Percentiles rank a stretch among this genome's conserved stretches.
Evolutionary conservation across 1,140 invertebrate genomes (phyloP).

Genomic region (Trichonephila clavata): DNA sequence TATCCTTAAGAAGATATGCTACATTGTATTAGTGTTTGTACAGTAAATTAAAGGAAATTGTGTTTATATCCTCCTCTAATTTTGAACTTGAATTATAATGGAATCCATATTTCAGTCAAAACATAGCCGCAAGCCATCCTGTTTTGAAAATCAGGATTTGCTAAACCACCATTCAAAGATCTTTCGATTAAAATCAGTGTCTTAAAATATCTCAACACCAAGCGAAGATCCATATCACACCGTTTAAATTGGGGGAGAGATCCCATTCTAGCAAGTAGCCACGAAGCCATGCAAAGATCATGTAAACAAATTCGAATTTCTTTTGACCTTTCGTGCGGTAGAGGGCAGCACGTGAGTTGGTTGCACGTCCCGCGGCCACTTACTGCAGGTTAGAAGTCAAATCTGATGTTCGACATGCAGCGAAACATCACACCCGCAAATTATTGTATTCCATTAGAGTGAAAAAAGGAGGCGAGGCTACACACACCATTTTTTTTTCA

Average conservation of each 20-base stretch:
- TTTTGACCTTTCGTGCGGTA: constrained; percentile 67
- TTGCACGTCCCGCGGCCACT: constrained; percentile 61
- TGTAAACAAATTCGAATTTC: constrained; percentile 68
- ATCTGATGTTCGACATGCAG: constrained; percentile 53
- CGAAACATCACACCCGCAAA: constrained; percentile 68
- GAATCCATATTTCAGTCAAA: background rate
- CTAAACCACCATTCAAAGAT: constrained; percentile 32
- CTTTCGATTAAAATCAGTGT: constrained; percentile 32
- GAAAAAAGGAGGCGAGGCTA: constrained; percentile 48
- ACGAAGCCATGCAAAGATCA: constrained; percentile 51
- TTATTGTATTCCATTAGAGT: constrained; percentile 66
- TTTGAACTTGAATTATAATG: background rate
- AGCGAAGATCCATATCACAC: background rate
- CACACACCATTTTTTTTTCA: constrained; percentile 3
- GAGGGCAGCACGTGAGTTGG: constrained; percentile 72
- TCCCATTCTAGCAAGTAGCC: constrained; percentile 18
- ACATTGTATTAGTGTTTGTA: too few species aligned
- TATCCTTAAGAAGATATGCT: too few species aligned
- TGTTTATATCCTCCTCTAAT: background rate
- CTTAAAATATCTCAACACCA: background rate
- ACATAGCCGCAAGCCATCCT: background rate
- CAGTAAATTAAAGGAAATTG: too few species aligned
- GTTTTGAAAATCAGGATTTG: constrained; percentile 22
- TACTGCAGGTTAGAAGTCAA: constrained; percentile 71
- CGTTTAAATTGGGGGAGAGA: constrained; percentile 46